Percentiles rank a stretch among this genome's conserved stretches.
phyloP scores from a whole-genome alignment of 2,113 vertebrate genomes.

The Brachyistius frenatus region DNA sequence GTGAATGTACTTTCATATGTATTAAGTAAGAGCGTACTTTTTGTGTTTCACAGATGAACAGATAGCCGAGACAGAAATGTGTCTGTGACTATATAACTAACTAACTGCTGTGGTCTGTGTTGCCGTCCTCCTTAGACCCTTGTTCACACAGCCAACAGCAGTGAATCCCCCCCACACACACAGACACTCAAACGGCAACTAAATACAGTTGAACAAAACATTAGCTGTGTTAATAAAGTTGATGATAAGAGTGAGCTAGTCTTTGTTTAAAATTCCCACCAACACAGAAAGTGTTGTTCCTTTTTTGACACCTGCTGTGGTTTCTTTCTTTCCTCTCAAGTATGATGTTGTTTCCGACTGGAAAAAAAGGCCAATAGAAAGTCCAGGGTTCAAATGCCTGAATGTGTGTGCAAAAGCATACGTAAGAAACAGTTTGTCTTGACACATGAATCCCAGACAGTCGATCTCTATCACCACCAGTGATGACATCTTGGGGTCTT shows the following conservation, averaged over 20 bases:
- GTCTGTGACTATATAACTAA: background rate
- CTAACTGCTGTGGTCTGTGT: background rate
- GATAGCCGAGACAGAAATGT: constrained; percentile 29
- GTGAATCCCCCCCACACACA: background rate
- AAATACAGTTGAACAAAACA: constrained; percentile 5
- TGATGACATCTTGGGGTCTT: background rate
- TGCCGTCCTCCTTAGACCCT: constrained; percentile 1
- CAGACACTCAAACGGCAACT: constrained; percentile 21
- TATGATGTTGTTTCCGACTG: background rate
- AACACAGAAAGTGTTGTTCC: background rate
- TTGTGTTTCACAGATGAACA: constrained; percentile 35
- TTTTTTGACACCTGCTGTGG: background rate
- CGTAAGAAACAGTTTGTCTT: background rate
- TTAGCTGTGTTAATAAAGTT: constrained; percentile 14
- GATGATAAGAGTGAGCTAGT: background rate
- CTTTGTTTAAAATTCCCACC: constrained; percentile 25
- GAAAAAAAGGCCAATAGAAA: constrained; percentile 15
- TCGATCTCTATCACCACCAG: background rate
- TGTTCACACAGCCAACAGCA: constrained; percentile 34
- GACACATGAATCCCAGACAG: constrained; percentile 23
- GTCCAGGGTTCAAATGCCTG: constrained; percentile 18
- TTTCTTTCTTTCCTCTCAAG: constrained; percentile 1
- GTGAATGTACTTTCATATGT: background rate
- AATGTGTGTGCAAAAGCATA: background rate
- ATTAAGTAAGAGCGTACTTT: constrained; percentile 7